Conservation (phyloP, 2,888 invertebrate species). For the Cerastis rubricosa region DNA sequence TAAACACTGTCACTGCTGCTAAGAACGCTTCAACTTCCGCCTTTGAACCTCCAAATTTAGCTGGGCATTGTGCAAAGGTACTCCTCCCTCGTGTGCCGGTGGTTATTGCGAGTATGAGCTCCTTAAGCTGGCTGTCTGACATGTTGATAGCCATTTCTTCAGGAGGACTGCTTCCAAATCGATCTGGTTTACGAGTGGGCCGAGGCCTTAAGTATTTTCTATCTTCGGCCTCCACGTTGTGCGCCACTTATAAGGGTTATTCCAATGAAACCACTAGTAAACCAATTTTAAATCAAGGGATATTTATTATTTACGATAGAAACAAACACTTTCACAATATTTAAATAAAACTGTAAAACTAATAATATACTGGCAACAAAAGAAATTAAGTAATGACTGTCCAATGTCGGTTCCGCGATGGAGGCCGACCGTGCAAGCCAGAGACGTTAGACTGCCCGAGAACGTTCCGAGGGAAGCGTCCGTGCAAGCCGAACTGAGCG, state of each 20-base stretch:
- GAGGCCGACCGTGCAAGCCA: slow-evolving; percentile 1
- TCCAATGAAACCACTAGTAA: slow-evolving; percentile 14
- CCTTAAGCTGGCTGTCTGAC: slow-evolving; percentile 22
- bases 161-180: slow-evolving; percentile 5
- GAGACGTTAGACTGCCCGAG: neutral
- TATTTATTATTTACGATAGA: neutral
- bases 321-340: neutral
- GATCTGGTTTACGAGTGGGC: slow-evolving; percentile 35
- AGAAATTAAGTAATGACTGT: neutral
- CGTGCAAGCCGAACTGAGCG: neutral
- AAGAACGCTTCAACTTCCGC: slow-evolving; percentile 26
- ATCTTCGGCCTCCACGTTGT: slow-evolving; percentile 24
- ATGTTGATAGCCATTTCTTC: slow-evolving; percentile 26
- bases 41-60: slow-evolving; percentile 17
- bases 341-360: neutral
- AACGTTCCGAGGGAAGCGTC: slow-evolving; percentile 1
- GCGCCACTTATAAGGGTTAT: slow-evolving; percentile 11
- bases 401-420: neutral
- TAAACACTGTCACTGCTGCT: slow-evolving; percentile 30
- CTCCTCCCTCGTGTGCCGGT: slow-evolving; percentile 4
- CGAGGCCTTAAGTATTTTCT: slow-evolving; percentile 30
- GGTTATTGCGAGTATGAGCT: slow-evolving; percentile 19
- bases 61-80: slow-evolving; percentile 24
- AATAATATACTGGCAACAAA: neutral
- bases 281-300: neutral